Base-by-base conservation (phyloP, 2,797 vertebrate species). In the Dromococcyx pavoninus region DNA sequence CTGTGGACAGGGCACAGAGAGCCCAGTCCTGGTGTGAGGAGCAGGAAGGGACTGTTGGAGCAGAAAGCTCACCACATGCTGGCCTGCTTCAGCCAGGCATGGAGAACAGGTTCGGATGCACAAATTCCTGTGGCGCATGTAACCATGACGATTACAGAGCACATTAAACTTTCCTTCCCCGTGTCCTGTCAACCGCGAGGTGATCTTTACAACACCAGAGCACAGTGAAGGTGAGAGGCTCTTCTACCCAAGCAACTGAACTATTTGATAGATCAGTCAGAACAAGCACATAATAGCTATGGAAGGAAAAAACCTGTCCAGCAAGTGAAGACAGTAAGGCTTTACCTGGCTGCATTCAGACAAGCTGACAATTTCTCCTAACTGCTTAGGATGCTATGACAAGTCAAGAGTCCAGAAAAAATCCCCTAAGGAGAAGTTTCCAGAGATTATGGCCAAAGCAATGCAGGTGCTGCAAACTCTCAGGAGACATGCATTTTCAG, bases 81-180 rank as follows among this genome's bases (percentile, higher is more conserved):
- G 67, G 50, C 43, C 84, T 80, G 78, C 53, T 89, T 39, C 88
- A 74, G 81, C 48, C 87, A 95, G 69, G 57, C 91, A 69, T 2
- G 6, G 74, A 75, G 51, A 78, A 69, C 39, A 24, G 77, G 70
- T 32, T 82, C 58, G 78, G 77, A 51, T 53, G 64, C 37, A 39
- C 0, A 3, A 56, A 17, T 21, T 76, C 83, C 91, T 74, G 85
- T 2, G 0, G 76, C 6, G 14, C 62, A 41, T 4, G 7, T 2
- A 76, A 61, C 73, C 54, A 25, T 51, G 69, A 50, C 2, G 5
- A 21, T 16, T 28, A 56, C 37, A 39, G 58, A 87, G 80, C 54
- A 65, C 64, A 46, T 27, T 11, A 35, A 10, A 1, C 73, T 76
- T 33, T 28, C 67, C 74, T 76, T 35, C 62, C 75, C 62, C 1